These are phyloP conservation scores for Tanypteryx hageni DNA, from an alignment of 2,888 invertebrate genomes.

Conservation along the genomic window DNA sequence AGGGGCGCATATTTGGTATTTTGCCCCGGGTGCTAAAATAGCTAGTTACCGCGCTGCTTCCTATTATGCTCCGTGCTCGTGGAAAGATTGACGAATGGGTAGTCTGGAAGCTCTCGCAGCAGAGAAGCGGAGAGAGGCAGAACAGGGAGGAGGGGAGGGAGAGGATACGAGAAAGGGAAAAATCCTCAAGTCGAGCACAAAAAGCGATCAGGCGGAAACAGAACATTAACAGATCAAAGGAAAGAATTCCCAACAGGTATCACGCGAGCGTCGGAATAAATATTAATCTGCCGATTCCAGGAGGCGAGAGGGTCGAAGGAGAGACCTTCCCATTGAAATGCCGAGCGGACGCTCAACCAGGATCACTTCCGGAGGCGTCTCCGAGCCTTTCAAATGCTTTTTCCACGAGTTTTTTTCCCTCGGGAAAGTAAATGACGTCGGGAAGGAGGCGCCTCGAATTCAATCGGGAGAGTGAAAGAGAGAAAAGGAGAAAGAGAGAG, in stretches of 20 bases:
- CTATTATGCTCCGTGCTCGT: no score
- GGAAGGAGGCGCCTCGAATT: conserved; percentile 11
- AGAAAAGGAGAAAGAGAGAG: background rate
- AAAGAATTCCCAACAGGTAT: conserved; percentile 38
- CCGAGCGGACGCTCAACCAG: background rate
- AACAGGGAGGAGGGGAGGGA: background rate
- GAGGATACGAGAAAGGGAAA: background rate
- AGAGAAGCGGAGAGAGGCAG: no score
- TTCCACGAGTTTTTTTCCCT: background rate
- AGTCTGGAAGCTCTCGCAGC: background rate
- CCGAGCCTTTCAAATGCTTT: background rate
- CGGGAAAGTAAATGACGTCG: background rate
- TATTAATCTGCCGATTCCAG: conserved; percentile 15
- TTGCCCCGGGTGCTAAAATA: no score
- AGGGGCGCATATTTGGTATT: no score
- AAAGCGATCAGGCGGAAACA: conserved; percentile 34
- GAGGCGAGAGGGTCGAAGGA: background rate
- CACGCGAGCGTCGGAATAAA: conserved; percentile 43
- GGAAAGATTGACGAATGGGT: background rate
- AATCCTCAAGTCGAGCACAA: background rate
- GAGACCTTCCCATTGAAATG: conserved; percentile 21
- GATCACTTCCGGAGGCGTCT: conserved; percentile 41
- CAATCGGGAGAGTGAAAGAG: background rate
- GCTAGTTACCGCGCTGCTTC: no score
- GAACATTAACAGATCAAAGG: conserved; percentile 50